Evolutionary conservation across 2,113 vertebrate species (phyloP).

Genomic region (Paedocypris sp.): DNA sequence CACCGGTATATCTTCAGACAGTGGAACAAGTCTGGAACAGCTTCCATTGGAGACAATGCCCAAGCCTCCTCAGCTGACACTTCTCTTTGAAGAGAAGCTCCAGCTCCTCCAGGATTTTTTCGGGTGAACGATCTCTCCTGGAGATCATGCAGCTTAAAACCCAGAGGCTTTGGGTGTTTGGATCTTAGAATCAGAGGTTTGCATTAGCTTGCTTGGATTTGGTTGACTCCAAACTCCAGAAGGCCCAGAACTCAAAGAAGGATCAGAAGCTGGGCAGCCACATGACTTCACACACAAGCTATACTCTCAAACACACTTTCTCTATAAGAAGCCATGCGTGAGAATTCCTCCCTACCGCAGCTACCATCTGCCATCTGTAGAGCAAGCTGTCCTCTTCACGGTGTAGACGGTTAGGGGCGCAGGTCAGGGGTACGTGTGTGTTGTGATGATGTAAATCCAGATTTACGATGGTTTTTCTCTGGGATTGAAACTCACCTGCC

Average conservation of each 20-base stretch:
- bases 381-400: constrained; percentile 33
- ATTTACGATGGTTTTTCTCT: not conserved
- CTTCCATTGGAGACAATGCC: too few species aligned
- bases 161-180: too few species aligned
- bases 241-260: not conserved
- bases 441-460: not conserved
- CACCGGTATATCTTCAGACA: too few species aligned
- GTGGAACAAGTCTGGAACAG: too few species aligned
- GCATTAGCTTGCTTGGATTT: not conserved
- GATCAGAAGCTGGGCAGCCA: not conserved
- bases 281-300: not conserved
- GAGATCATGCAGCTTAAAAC: too few species aligned
- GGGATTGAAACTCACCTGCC: not conserved
- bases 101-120: too few species aligned
- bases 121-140: too few species aligned
- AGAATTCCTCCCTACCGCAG: constrained; percentile 10
- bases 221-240: not conserved
- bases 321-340: constrained; percentile 24
- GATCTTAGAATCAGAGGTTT: too few species aligned
- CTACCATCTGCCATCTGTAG: constrained; percentile 33
- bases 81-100: too few species aligned
- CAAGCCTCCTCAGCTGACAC: too few species aligned
- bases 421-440: constrained; percentile 17
- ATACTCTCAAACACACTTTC: not conserved
- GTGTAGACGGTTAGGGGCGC: not conserved